These are phyloP conservation scores for Paramacrobiotus metropolitanus DNA, from an alignment of 1,140 invertebrate species.

Conservation along the genomic window DNA sequence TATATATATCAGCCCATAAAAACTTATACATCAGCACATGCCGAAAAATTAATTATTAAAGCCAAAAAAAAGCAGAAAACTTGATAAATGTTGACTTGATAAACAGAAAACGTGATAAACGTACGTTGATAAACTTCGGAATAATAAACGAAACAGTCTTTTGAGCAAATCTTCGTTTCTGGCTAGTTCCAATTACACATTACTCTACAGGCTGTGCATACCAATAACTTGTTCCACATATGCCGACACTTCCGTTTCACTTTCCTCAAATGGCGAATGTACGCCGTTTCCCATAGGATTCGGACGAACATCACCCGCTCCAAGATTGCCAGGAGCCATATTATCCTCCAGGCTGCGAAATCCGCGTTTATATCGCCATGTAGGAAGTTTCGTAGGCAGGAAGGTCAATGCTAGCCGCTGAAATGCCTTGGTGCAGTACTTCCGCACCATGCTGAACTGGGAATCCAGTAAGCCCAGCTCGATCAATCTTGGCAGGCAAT, in stretches of 20 bases:
- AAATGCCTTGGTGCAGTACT: neutral
- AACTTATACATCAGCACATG: no score
- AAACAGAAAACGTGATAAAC: no score
- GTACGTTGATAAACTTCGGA: neutral
- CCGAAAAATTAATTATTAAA: no score
- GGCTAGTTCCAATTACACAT: no score
- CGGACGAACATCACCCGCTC: neutral
- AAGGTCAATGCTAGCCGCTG: slow-evolving; percentile 41
- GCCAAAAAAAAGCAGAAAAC: no score
- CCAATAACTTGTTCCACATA: slow-evolving; percentile 68
- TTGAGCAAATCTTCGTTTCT: no score
- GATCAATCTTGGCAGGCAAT: neutral
- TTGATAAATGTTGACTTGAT: no score
- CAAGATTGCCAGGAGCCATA: slow-evolving; percentile 20
- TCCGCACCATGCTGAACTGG: neutral
- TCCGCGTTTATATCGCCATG: slow-evolving; percentile 73
- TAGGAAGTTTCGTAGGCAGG: slow-evolving; percentile 54
- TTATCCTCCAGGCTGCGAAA: slow-evolving; percentile 44
- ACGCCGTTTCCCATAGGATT: slow-evolving; percentile 3
- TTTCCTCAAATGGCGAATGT: slow-evolving; percentile 23
- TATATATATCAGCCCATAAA: no score
- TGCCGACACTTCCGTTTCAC: slow-evolving; percentile 37
- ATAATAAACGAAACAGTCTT: neutral
- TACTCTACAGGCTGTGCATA: neutral
- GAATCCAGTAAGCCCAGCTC: neutral